Percentiles rank a stretch among this genome's conserved stretches.
Conservation (phyloP, 2,888 invertebrate species). For the Polydrusus tereticollis region DNA sequence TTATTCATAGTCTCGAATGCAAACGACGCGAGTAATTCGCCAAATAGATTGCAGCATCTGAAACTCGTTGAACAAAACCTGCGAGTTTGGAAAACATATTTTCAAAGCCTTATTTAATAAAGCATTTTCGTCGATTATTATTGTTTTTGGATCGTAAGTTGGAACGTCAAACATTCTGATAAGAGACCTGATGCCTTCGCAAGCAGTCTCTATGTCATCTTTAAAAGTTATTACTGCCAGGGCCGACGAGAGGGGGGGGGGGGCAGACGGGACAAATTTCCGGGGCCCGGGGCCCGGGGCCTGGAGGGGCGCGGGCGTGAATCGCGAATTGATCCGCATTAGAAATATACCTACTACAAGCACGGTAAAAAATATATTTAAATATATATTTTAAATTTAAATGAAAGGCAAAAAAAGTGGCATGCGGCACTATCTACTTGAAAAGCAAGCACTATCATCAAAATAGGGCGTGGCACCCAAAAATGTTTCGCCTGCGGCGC, state of each 20-base stretch:
- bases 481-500: too few species aligned
- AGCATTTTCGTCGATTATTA: slow-evolving; percentile 30
- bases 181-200: slow-evolving; percentile 20
- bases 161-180: slow-evolving; percentile 8
- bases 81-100: slow-evolving; percentile 15
- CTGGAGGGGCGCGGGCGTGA: too few species aligned
- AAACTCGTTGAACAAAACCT: slow-evolving; percentile 34
- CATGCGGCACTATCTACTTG: too few species aligned
- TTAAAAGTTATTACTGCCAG: slow-evolving; percentile 13
- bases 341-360: too few species aligned
- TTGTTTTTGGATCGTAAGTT: slow-evolving; percentile 25
- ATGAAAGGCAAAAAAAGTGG: too few species aligned
- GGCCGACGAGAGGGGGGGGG: slow-evolving; percentile 37
- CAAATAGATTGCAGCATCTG: slow-evolving; percentile 39
- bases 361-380: too few species aligned
- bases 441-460: too few species aligned
- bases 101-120: slow-evolving; percentile 12
- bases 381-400: too few species aligned
- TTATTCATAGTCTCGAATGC: slow-evolving; percentile 25
- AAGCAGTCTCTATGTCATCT: slow-evolving; percentile 2
- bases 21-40: slow-evolving; percentile 24
- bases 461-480: too few species aligned
- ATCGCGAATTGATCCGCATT: too few species aligned
- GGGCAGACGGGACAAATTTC: too few species aligned
- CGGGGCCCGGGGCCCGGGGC: too few species aligned